Conservation (phyloP, 2,888 invertebrate species). For the Polia nebulosa region DNA sequence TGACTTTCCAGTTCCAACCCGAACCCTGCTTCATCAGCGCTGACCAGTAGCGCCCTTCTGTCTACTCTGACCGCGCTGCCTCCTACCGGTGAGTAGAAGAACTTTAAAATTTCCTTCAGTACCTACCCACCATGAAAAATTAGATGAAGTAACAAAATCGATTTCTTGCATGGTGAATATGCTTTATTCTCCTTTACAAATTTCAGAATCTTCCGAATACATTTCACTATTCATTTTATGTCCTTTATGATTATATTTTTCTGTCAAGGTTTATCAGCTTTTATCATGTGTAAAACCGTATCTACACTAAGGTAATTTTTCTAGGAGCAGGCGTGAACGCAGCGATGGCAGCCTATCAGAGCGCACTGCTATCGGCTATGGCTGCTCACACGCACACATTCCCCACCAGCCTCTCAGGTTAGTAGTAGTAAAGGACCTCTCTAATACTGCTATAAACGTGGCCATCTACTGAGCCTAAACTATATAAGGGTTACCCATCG, state of each 20-base stretch:
- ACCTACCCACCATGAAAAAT: too few relatives aligned
- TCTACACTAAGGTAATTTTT: constrained; percentile 36
- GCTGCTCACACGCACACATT: constrained; percentile 89
- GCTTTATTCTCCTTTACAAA: too few relatives aligned
- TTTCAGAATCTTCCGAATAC: too few relatives aligned
- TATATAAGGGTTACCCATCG: too few relatives aligned
- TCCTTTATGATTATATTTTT: too few relatives aligned
- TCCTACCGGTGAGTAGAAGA: constrained; percentile 79
- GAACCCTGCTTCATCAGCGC: constrained; percentile 80
- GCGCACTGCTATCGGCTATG: constrained; percentile 88
- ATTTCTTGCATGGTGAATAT: too few relatives aligned
- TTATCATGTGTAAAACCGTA: not conserved
- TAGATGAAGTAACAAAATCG: too few relatives aligned
- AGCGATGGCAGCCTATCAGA: constrained; percentile 90
- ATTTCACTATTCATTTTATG: too few relatives aligned
- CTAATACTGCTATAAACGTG: too few relatives aligned
- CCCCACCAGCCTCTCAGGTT: constrained; percentile 82
- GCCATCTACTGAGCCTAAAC: too few relatives aligned
- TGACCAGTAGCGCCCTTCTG: constrained; percentile 85
- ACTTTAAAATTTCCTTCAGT: not conserved
- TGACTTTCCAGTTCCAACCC: constrained; percentile 79
- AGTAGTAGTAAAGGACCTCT: too few relatives aligned
- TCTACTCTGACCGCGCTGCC: constrained; percentile 87
- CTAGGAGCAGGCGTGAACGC: constrained; percentile 87
- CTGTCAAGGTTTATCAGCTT: too few relatives aligned